Evolutionary conservation across 2,113 vertebrate genomes (phyloP), one percentile per base, ranked within the genome.

Genomic region (Tragelaphus scriptus): DNA sequence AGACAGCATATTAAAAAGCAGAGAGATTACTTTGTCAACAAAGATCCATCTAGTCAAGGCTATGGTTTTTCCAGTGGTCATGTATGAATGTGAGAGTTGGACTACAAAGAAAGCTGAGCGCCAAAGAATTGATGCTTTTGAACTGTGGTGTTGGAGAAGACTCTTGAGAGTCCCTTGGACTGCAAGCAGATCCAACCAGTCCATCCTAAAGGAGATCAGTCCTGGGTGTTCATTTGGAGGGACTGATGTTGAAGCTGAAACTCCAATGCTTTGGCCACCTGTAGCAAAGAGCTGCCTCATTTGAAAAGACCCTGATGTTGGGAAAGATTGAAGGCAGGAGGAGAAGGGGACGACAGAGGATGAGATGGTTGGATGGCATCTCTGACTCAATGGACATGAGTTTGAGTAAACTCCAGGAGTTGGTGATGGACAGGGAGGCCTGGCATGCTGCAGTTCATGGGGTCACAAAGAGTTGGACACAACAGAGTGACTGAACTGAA

Each of bases 381-480:
- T 21, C 2, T 2, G 32, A 36, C 32, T 68, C 65, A 36, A 68
- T 68, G n/a, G n/a, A 68, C 32, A 21, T 36, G 65, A 68, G 65
- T 21, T 5, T 21, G n/a, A 19, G 17, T 68, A 5, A 68, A 68
- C 65, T 21, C 65, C 9, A 0, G 32, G 65, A 68, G n/a, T 36
- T 68, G 16, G 7, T 68, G 65, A 32, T 63, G 14, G 61, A 68
- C 65, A 68, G 17, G 65, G 65, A 68, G 65, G n/a, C n/a, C 32
- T 36, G 65, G 8, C 0, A 0, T 68, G 32, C 65, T 68, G 32
- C 0, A 2, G n/a, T 71, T 71, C 65, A 71, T 71, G 17, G 65
- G 17, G 65, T 71, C 0, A 1, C 65, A 21, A 71, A 71, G 17
- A 71, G 2, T 21, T 0, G 9, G 65, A 71, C n/a, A 71, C 0